Evolutionary conservation across 2,797 vertebrate species (phyloP).

Genomic region (Thripadectes ignobilis): DNA sequence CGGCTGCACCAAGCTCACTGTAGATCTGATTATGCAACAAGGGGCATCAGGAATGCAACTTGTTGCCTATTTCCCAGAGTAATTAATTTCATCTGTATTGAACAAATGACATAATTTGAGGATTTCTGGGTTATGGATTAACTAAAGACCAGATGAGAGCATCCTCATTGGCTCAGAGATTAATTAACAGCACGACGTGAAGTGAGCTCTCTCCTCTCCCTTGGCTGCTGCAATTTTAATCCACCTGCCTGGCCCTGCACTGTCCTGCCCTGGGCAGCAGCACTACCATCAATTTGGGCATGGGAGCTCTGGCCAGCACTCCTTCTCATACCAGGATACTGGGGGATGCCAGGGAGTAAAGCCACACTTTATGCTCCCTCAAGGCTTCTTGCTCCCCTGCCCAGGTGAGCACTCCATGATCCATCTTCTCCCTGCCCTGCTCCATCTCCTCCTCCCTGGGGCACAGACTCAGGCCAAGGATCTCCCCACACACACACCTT

Average conservation of each 20-base stretch:
- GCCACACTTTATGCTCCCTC: not conserved
- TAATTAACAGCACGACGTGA: conserved; percentile 53
- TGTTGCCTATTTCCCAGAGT: conserved; percentile 64
- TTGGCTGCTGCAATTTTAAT: not conserved
- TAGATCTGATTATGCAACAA: not conserved
- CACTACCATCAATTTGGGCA: fast-evolving
- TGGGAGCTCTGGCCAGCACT: fast-evolving
- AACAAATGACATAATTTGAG: conserved; percentile 70
- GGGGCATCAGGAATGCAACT: conserved; percentile 51
- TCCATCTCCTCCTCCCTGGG: not conserved
- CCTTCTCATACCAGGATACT: not conserved
- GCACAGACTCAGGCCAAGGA: not conserved
- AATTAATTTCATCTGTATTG: conserved; percentile 70
- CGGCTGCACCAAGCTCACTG: not conserved
- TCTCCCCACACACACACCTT: not conserved
- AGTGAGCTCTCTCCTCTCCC: conserved; percentile 11
- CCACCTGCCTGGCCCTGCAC: not conserved
- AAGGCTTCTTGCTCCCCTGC: not conserved
- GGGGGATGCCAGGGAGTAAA: not conserved
- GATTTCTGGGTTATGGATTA: conserved; percentile 69
- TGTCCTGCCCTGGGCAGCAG: not conserved
- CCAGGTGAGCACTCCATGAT: not conserved
- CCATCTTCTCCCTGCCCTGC: not conserved
- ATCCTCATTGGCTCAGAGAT: conserved; percentile 54
- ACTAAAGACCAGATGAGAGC: conserved; percentile 65